phyloP scores from a whole-genome alignment of 2,797 vertebrate genomes.

The Dendrocincla fuliginosa region DNA sequence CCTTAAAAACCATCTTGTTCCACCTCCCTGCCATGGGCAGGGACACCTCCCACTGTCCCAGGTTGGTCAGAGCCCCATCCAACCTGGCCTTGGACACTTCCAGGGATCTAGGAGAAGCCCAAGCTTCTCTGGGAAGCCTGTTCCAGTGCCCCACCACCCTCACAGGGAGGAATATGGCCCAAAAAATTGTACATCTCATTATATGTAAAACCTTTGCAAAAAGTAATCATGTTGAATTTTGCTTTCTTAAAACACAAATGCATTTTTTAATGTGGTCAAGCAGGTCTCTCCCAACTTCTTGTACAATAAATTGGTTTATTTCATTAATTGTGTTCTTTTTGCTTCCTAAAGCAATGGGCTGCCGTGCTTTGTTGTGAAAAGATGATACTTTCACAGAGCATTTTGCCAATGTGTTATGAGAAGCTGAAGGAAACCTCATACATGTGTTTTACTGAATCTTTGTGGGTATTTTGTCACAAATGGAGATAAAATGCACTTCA shows the following conservation, averaged over 20 bases:
- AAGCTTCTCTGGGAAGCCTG: not conserved
- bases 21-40: rapidly evolving
- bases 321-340: not conserved
- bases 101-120: not conserved
- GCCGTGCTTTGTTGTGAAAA: not conserved
- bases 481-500: not conserved
- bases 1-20: not conserved
- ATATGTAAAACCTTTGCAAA: not conserved
- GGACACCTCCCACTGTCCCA: not conserved
- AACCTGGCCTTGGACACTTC: rapidly evolving
- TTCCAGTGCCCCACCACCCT: not conserved
- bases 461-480: not conserved
- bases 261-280: not conserved
- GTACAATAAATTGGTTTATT: not conserved
- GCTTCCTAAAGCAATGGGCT: not conserved
- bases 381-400: not conserved
- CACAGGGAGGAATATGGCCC: not conserved
- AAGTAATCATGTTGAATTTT: not conserved
- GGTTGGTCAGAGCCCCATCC: not conserved
- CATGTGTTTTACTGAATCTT: rapidly evolving
- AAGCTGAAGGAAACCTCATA: not conserved
- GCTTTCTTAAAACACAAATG: not conserved
- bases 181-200: not conserved
- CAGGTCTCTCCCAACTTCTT: not conserved
- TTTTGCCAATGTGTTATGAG: not conserved